Percentiles rank a stretch among this genome's conserved stretches.
phyloP scores from a whole-genome alignment of 2,888 invertebrate species.

The Ctena decussata region DNA sequence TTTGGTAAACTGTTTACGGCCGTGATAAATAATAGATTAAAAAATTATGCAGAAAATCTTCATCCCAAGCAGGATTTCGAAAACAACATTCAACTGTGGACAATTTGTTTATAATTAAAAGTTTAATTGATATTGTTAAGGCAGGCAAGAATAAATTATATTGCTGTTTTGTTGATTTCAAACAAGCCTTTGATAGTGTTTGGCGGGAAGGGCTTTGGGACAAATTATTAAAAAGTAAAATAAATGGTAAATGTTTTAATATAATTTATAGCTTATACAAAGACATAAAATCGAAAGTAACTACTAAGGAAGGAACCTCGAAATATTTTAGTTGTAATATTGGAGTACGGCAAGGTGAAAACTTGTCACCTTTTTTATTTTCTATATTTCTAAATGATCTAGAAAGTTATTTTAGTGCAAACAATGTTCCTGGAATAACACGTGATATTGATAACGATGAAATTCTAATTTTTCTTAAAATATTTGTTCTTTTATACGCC shows the following conservation, averaged over 20 bases:
- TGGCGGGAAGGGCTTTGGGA: background rate
- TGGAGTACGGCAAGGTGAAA: background rate
- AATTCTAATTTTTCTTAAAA: background rate
- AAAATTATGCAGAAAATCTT: background rate
- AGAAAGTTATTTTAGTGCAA: background rate
- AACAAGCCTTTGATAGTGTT: background rate
- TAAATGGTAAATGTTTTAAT: background rate
- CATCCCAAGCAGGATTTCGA: background rate
- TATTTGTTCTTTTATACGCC: slow-evolving; percentile 33
- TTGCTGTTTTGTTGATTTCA: background rate
- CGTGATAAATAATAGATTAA: background rate
- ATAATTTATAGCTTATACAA: background rate
- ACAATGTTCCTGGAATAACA: background rate
- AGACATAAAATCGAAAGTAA: background rate
- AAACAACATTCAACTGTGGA: background rate
- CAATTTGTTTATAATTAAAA: background rate
- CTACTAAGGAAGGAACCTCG: background rate
- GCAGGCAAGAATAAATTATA: background rate
- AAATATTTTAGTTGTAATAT: background rate
- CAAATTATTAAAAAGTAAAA: background rate
- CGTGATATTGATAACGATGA: background rate
- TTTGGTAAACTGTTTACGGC: background rate
- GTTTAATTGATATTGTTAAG: background rate
- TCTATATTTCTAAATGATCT: background rate
- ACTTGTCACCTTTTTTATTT: background rate